These are phyloP conservation scores for Drosophila putrida DNA, from an alignment of 2,888 invertebrate species.

Conservation along the genomic window DNA sequence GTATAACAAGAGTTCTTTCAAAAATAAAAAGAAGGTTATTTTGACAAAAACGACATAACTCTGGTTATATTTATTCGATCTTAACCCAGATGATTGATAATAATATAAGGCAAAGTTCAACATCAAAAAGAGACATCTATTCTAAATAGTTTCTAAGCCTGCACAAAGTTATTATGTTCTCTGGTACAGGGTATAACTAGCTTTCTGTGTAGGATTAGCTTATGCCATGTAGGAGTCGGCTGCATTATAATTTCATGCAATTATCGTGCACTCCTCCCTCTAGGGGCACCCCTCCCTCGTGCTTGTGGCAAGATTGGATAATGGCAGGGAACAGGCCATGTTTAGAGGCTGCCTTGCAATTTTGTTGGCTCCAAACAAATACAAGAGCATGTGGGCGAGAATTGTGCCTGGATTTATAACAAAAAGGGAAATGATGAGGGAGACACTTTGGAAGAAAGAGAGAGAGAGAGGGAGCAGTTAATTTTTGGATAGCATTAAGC, in stretches of 20 bases:
- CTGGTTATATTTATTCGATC: too few relatives aligned
- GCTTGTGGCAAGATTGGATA: slow-evolving; percentile 58
- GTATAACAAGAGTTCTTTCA: too few relatives aligned
- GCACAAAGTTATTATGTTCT: too few relatives aligned
- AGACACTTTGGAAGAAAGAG: background rate
- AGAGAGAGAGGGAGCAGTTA: slow-evolving; percentile 17
- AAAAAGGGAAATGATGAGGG: background rate
- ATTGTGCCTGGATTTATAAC: slow-evolving; percentile 31
- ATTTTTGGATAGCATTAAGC: slow-evolving; percentile 43
- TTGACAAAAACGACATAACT: too few relatives aligned
- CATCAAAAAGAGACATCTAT: too few relatives aligned
- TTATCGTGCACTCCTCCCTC: slow-evolving; percentile 47
- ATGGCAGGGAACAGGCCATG: slow-evolving; percentile 40
- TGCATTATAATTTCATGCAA: slow-evolving; percentile 81
- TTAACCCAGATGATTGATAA: too few relatives aligned
- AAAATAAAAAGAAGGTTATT: too few relatives aligned
- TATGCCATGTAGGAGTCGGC: slow-evolving; percentile 23
- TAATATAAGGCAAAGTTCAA: too few relatives aligned
- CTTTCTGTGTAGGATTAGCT: slow-evolving; percentile 34
- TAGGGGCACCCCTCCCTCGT: slow-evolving; percentile 1
- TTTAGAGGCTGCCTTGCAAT: slow-evolving; percentile 55
- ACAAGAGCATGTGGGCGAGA: slow-evolving; percentile 60
- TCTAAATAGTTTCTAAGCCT: too few relatives aligned
- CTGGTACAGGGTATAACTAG: background rate
- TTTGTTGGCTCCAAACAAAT: slow-evolving; percentile 73